A percentile compares a stretch with the other conserved stretches of the same genome.
Evolutionary conservation across 1,140 invertebrate genomes (phyloP).

Genomic region (Lithobius niger): DNA sequence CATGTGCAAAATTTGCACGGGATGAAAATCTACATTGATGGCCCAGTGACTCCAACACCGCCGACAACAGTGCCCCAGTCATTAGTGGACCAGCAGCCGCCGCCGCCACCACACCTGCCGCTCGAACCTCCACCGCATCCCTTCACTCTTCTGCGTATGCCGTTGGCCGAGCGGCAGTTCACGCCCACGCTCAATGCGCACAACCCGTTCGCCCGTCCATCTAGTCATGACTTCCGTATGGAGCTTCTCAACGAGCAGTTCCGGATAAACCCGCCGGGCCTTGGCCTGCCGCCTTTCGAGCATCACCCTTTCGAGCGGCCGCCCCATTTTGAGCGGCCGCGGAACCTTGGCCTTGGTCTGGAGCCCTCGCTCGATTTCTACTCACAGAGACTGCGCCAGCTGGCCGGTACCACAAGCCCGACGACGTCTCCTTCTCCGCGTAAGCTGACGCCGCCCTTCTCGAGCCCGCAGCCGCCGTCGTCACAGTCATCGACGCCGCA

Average conservation of each 20-base stretch:
- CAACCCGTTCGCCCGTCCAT: conserved; percentile 53
- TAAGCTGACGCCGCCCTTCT: conserved; percentile 64
- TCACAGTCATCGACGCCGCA: conserved; percentile 18
- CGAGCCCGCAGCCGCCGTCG: conserved; percentile 34
- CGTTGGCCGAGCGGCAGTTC: conserved; percentile 26
- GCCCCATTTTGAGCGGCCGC: conserved; percentile 28
- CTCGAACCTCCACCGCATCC: conserved; percentile 31
- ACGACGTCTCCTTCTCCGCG: conserved; percentile 41
- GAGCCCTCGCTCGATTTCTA: conserved; percentile 89
- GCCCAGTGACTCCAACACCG: conserved; percentile 12
- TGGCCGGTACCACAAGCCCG: conserved; percentile 85
- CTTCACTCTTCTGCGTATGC: conserved; percentile 27
- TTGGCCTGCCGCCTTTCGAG: conserved; percentile 23
- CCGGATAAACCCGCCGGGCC: conserved; percentile 41
- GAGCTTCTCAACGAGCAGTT: conserved; percentile 66
- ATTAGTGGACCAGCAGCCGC: conserved; percentile 23
- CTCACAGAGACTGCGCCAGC: conserved; percentile 92
- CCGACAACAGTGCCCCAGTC: conserved; percentile 20
- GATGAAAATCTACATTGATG: conserved; percentile 76
- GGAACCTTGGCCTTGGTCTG: conserved; percentile 39
- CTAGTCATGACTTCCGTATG: conserved; percentile 60
- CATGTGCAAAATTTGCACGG: conserved; percentile 89
- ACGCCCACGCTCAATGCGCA: conserved; percentile 19
- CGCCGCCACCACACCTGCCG: conserved; percentile 37
- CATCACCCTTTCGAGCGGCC: conserved; percentile 38